phyloP scores from a whole-genome alignment of 2,888 invertebrate species.

The Melinopterus prodromus region DNA sequence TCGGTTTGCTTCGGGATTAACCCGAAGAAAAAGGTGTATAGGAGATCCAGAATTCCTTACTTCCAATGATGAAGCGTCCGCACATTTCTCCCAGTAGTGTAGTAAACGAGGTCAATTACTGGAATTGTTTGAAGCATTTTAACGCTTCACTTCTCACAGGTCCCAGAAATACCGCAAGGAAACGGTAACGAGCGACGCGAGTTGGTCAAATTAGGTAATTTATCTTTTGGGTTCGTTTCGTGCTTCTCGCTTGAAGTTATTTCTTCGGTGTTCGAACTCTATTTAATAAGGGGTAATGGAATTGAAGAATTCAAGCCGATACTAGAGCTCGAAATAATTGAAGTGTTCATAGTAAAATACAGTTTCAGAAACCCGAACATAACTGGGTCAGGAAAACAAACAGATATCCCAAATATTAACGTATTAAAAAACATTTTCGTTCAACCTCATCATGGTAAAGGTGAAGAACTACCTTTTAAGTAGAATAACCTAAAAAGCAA shows the following conservation, averaged over 20 bases:
- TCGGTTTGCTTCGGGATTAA: neutral
- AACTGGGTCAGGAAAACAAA: no score
- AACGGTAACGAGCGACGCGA: neutral
- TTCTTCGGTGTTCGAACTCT: neutral
- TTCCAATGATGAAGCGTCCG: neutral
- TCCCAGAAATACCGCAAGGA: neutral
- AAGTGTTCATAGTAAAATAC: neutral
- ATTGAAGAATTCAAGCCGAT: neutral
- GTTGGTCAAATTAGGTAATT: neutral
- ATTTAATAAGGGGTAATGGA: neutral
- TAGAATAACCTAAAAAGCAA: no score
- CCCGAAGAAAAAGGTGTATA: neutral
- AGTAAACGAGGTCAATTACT: constrained; percentile 4
- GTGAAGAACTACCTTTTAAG: no score
- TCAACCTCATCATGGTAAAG: no score
- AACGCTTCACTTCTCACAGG: neutral
- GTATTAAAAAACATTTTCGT: no score
- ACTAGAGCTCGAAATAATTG: neutral
- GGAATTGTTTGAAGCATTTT: constrained; percentile 4
- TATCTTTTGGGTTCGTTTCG: neutral
- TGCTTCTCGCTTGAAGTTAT: neutral
- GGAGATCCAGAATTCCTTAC: neutral
- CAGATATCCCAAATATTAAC: no score
- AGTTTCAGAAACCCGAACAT: no score
- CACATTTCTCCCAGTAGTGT: neutral